Conservation (phyloP, 2,888 invertebrate species). For the Clivina fossor region DNA sequence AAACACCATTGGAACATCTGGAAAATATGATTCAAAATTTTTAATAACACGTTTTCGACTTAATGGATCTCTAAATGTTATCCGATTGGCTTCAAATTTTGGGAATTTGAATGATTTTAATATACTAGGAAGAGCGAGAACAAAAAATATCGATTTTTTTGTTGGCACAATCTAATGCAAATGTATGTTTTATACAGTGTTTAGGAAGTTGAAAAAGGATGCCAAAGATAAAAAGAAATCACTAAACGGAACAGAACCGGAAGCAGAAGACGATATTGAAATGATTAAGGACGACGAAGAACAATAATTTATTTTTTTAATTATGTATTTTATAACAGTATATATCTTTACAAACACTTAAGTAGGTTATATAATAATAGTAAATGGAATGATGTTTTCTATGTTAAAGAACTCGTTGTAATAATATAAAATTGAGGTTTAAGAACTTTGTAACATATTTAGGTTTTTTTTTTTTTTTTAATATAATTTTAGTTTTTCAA, state of each 20-base stretch:
- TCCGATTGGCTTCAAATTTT: too few species aligned
- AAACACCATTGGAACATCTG: too few species aligned
- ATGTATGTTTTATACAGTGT: not conserved
- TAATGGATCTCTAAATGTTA: too few species aligned
- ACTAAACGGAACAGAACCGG: slow-evolving; percentile 7
- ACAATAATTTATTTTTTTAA: slow-evolving; percentile 15
- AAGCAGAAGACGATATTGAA: slow-evolving; percentile 17
- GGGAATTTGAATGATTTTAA: too few species aligned
- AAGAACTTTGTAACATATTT: slow-evolving; percentile 11
- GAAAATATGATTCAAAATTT: too few species aligned
- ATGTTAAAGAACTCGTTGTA: slow-evolving; percentile 29
- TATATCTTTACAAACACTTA: slow-evolving; percentile 25
- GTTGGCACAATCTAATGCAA: too few species aligned
- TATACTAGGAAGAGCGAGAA: too few species aligned
- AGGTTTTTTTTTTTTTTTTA: too few species aligned
- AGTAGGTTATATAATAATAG: slow-evolving; percentile 5
- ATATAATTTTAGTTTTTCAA: too few species aligned
- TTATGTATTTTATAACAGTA: slow-evolving; percentile 28
- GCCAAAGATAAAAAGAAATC: slow-evolving; percentile 11
- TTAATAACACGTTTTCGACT: too few species aligned
- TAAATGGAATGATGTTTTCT: slow-evolving; percentile 25
- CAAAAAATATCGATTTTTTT: too few species aligned
- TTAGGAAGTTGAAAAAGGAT: slow-evolving; percentile 15
- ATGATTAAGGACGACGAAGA: slow-evolving; percentile 24
- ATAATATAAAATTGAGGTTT: slow-evolving; percentile 23